Percentiles rank a stretch among this genome's conserved stretches.
Evolutionary conservation across 2,113 vertebrate genomes (phyloP).

Genomic region (Sisor rabdophorus): DNA sequence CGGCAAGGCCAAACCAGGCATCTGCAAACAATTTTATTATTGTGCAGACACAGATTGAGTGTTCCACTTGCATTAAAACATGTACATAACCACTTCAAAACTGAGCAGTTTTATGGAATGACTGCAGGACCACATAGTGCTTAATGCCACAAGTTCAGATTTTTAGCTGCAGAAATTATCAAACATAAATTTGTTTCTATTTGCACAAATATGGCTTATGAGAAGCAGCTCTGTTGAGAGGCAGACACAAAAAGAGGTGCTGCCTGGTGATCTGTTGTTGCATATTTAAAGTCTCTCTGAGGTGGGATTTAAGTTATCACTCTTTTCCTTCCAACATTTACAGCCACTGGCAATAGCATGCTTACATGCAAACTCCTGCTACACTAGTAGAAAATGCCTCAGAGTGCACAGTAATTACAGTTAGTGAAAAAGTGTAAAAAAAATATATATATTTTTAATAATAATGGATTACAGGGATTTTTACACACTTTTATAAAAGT

Average conservation of each 20-base stretch:
- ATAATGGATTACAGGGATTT: not conserved
- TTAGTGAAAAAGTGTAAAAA: not conserved
- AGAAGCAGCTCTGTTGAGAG: not conserved
- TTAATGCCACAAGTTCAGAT: not conserved
- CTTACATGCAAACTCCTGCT: not conserved
- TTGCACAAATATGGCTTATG: not conserved
- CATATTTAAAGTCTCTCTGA: not conserved
- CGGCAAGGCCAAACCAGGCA: not conserved
- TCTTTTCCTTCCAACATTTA: slow-evolving; percentile 6
- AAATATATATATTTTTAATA: not conserved
- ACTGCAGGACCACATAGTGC: not conserved
- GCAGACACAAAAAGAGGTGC: not conserved
- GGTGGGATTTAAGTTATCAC: not conserved
- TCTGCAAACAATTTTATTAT: slow-evolving; percentile 41
- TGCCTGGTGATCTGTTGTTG: not conserved
- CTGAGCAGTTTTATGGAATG: slow-evolving; percentile 5
- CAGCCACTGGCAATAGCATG: not conserved
- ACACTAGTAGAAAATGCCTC: not conserved
- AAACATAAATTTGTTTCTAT: not conserved
- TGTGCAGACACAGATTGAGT: slow-evolving; percentile 1
- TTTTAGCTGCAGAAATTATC: not conserved
- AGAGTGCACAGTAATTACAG: not conserved
- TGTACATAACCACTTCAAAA: not conserved
- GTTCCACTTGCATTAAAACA: not conserved
- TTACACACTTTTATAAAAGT: not conserved